phyloP scores from a whole-genome alignment of 2,797 vertebrate species.

The Rhyacichthys aspro region DNA sequence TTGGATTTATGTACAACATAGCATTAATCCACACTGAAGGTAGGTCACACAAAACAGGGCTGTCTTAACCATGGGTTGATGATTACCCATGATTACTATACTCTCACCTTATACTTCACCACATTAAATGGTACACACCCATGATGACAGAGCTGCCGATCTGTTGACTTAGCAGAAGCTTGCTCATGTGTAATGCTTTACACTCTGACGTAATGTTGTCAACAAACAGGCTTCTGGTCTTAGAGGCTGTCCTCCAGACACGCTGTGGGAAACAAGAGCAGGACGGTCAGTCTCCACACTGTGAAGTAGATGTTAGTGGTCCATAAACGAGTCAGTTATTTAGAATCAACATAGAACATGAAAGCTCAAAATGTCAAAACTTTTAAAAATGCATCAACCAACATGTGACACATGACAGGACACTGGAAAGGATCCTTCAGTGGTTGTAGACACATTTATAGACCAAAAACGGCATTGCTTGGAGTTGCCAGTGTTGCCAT shows the following conservation, averaged over 20 bases:
- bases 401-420: not conserved
- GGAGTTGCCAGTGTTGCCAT: conserved; percentile 68
- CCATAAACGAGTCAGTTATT: not conserved
- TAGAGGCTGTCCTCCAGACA: conserved; percentile 5
- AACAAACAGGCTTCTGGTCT: conserved; percentile 30
- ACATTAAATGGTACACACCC: conserved; percentile 27
- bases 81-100: conserved; percentile 1
- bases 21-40: not conserved
- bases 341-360: not conserved
- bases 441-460: conserved; percentile 11
- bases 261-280: conserved; percentile 6
- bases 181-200: conserved; percentile 14
- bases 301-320: not conserved
- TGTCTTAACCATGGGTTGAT: not conserved
- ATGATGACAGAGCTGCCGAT: conserved; percentile 14
- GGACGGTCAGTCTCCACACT: not conserved
- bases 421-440: not conserved
- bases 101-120: conserved; percentile 3
- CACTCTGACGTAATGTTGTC: conserved; percentile 36
- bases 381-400: too few species aligned
- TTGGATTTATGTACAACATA: too few species aligned
- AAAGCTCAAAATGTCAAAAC: too few species aligned
- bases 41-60: not conserved
- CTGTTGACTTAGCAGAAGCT: conserved; percentile 21
- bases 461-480: conserved; percentile 29